Evolutionary conservation across 2,797 vertebrate species (phyloP).

Genomic region (Uromys caudimaculatus): DNA sequence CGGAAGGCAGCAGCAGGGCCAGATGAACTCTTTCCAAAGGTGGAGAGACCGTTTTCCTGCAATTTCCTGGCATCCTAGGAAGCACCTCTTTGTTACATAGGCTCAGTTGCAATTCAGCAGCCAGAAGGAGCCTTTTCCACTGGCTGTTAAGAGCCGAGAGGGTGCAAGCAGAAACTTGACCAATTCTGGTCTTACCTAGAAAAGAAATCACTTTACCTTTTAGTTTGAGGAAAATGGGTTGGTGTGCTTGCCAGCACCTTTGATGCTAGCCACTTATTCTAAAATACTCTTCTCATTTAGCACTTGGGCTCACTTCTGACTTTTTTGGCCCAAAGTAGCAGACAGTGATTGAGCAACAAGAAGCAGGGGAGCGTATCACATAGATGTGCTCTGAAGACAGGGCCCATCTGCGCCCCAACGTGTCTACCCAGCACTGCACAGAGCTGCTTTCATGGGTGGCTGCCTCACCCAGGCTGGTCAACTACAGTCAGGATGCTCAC

Average conservation of each 20-base stretch:
- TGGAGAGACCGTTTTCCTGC: constrained; percentile 72
- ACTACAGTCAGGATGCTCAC: background rate
- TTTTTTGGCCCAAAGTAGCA: background rate
- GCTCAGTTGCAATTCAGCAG: constrained; percentile 52
- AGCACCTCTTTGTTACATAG: constrained; percentile 72
- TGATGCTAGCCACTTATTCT: constrained; percentile 18
- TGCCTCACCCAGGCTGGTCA: background rate
- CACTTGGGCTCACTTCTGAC: background rate
- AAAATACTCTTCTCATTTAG: constrained; percentile 28
- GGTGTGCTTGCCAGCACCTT: constrained; percentile 47
- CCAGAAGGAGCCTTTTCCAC: constrained; percentile 46
- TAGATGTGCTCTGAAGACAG: background rate
- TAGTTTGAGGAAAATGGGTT: constrained; percentile 45
- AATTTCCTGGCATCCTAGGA: constrained; percentile 71
- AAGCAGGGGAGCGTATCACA: background rate
- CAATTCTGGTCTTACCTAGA: background rate
- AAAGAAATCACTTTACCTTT: constrained; percentile 38
- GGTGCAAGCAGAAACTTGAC: constrained; percentile 9
- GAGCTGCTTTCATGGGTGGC: background rate
- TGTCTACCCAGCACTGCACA: background rate
- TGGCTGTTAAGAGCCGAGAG: constrained; percentile 50
- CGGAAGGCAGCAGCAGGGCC: constrained; percentile 55
- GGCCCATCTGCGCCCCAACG: constrained; percentile 6
- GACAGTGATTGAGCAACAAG: background rate
- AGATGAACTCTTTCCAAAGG: constrained; percentile 66